These are phyloP conservation scores for Diachrysia chrysitis DNA, from an alignment of 2,888 invertebrate species.

Conservation along the genomic window DNA sequence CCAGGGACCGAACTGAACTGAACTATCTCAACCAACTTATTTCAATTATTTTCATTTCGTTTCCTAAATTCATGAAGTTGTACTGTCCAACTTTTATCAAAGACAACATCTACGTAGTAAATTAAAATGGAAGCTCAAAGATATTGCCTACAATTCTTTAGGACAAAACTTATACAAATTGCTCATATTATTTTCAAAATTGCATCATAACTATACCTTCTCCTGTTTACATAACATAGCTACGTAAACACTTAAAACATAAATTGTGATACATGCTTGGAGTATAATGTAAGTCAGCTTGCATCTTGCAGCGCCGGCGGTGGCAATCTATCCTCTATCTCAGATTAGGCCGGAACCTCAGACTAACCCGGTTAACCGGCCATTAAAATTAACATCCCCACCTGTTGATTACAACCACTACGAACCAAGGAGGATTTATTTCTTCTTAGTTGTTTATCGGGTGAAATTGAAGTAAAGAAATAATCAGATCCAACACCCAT, in stretches of 20 bases:
- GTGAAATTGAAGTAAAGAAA: too few species aligned
- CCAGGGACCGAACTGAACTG: too few species aligned
- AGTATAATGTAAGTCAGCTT: neutral
- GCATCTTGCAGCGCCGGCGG: slow-evolving; percentile 25
- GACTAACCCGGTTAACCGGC: slow-evolving; percentile 67
- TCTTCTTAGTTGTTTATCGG: slow-evolving; percentile 11
- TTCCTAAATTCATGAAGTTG: too few species aligned
- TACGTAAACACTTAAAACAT: neutral
- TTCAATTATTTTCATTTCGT: too few species aligned
- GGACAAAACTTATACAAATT: neutral
- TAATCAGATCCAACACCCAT: too few species aligned
- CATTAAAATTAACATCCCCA: slow-evolving; percentile 70
- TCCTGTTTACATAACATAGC: neutral
- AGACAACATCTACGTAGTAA: too few species aligned
- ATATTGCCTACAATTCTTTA: too few species aligned
- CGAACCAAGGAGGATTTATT: slow-evolving; percentile 25
- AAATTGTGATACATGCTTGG: neutral
- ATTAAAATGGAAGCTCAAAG: too few species aligned
- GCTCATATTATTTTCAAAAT: too few species aligned
- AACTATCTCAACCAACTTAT: too few species aligned
- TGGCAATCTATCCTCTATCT: slow-evolving; percentile 63
- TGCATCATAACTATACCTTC: neutral
- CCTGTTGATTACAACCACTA: slow-evolving; percentile 67
- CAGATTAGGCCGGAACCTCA: slow-evolving; percentile 60
- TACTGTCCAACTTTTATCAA: too few species aligned